These are phyloP conservation scores for Clarias pachynema DNA, from an alignment of 2,797 vertebrate genomes.

Conservation along the genomic window DNA sequence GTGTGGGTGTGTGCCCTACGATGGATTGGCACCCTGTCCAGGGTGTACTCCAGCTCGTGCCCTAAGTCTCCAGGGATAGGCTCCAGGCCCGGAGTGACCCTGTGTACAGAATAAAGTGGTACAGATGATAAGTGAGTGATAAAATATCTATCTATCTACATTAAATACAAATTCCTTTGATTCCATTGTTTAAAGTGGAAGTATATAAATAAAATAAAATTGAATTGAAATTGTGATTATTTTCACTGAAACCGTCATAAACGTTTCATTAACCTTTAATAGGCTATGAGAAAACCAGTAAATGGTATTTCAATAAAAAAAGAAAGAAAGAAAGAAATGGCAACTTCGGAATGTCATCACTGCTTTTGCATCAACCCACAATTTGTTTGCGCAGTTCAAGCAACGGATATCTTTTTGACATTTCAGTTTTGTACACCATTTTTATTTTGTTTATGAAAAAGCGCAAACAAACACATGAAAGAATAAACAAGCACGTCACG, in stretches of 20 bases:
- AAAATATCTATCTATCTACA: too few relatives aligned
- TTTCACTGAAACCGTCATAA: background rate
- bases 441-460: background rate
- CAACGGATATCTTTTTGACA: background rate
- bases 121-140: too few relatives aligned
- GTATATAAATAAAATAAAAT: too few relatives aligned
- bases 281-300: background rate
- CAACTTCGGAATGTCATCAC: background rate
- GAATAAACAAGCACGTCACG: background rate
- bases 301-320: background rate
- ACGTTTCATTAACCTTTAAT: background rate
- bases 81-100: too few relatives aligned
- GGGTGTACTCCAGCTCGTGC: too few relatives aligned
- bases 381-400: background rate
- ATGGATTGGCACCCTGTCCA: too few relatives aligned
- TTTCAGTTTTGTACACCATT: background rate
- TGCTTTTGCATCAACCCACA: background rate
- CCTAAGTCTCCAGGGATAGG: too few relatives aligned
- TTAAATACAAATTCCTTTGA: too few relatives aligned
- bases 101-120: too few relatives aligned
- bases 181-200: too few relatives aligned
- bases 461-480: background rate
- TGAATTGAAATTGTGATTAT: background rate
- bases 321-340: background rate
- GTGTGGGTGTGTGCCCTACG: background rate